phyloP scores from a whole-genome alignment of 2,888 invertebrate genomes.

The Euplexia lucipara region DNA sequence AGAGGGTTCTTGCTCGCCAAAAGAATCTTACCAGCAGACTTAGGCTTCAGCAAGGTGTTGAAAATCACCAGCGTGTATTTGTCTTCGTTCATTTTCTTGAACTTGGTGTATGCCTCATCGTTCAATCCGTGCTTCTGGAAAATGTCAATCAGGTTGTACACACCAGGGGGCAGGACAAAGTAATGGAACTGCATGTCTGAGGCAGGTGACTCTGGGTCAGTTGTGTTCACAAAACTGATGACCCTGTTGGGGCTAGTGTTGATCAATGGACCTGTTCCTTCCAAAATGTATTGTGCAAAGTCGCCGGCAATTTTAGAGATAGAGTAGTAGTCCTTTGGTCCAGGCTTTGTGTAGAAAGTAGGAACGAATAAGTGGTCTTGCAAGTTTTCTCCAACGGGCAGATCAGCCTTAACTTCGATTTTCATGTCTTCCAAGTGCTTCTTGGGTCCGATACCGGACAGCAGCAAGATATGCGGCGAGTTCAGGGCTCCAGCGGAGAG shows the following conservation, averaged over 20 bases:
- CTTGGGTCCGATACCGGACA: conserved; percentile 94
- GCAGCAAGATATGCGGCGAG: conserved; percentile 95
- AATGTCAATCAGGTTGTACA: conserved; percentile 84
- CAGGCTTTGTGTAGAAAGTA: conserved; percentile 93
- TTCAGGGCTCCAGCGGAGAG: conserved; percentile 95
- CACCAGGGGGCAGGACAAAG: conserved; percentile 90
- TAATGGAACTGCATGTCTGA: conserved; percentile 90
- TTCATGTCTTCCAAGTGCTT: conserved; percentile 91
- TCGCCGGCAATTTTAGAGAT: conserved; percentile 81
- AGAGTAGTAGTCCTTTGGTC: conserved; percentile 91
- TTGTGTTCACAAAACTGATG: conserved; percentile 90
- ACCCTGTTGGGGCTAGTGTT: conserved; percentile 85
- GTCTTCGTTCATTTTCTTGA: conserved; percentile 81
- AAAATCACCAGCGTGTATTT: conserved; percentile 89
- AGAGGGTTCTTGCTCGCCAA: conserved; percentile 92
- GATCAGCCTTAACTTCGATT: conserved; percentile 91
- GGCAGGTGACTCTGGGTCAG: conserved; percentile 76
- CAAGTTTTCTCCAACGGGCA: conserved; percentile 94
- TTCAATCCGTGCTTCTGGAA: conserved; percentile 80
- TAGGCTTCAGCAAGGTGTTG: conserved; percentile 92
- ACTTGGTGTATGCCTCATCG: conserved; percentile 83
- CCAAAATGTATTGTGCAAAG: conserved; percentile 84
- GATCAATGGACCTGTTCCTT: conserved; percentile 83
- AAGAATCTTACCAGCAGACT: conserved; percentile 91
- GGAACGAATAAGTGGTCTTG: conserved; percentile 95